These are phyloP conservation scores for Tetropium fuscum DNA, from an alignment of 2,888 invertebrate genomes.

Conservation along the genomic window DNA sequence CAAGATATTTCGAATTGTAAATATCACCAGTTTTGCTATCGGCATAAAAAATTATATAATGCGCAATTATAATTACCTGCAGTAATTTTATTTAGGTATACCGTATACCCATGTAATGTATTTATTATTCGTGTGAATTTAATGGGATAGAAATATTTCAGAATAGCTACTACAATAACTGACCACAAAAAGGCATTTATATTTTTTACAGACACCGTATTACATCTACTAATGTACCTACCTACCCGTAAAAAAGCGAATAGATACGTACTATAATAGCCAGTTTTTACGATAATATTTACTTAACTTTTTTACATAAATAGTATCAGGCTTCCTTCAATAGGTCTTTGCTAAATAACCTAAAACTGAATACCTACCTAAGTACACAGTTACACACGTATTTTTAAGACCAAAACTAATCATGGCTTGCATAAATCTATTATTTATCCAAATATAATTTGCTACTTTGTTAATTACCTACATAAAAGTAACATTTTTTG, in stretches of 20 bases:
- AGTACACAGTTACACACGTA: no score
- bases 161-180: background rate
- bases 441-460: no score
- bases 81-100: no score
- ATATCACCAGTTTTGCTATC: background rate
- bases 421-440: no score
- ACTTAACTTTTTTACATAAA: background rate
- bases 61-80: no score
- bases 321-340: background rate
- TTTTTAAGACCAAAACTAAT: no score
- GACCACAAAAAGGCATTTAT: no score
- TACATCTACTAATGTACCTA: background rate
- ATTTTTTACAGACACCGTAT: no score
- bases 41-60: slow-evolving; percentile 1
- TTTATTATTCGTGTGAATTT: no score
- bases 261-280: background rate
- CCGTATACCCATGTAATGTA: no score
- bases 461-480: no score
- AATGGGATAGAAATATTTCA: background rate
- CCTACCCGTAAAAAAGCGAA: background rate
- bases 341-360: slow-evolving; percentile 4
- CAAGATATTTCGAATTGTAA: background rate
- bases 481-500: no score
- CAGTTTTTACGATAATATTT: background rate
- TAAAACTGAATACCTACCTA: slow-evolving; percentile 7